These are phyloP conservation scores for Eumacrocentrus americanus DNA, from an alignment of 2,888 invertebrate species.

Conservation along the genomic window DNA sequence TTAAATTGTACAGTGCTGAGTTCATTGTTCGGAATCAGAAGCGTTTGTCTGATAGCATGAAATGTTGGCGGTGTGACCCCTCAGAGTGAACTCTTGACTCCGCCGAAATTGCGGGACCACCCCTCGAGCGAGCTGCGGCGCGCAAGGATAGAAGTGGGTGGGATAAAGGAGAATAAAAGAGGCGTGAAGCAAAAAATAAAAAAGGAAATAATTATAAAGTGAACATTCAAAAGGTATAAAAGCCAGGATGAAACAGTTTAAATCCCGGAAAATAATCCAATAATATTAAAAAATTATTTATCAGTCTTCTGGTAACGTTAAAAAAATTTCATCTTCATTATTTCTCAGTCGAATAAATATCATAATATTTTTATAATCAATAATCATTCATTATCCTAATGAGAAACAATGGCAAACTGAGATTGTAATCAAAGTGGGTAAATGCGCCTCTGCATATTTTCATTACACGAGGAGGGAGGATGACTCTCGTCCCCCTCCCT, in stretches of 20 bases:
- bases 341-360: too few relatives aligned
- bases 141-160: too few relatives aligned
- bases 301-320: too few relatives aligned
- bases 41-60: constrained; percentile 40
- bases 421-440: neutral
- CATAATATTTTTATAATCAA: neutral
- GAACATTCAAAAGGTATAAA: neutral
- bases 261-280: too few relatives aligned
- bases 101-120: constrained; percentile 16
- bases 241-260: too few relatives aligned
- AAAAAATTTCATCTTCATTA: too few relatives aligned
- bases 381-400: neutral
- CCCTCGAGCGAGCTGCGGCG: too few relatives aligned
- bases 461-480: neutral
- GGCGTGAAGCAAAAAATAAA: too few relatives aligned
- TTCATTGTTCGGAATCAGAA: constrained; percentile 43
- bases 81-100: constrained; percentile 36
- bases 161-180: too few relatives aligned
- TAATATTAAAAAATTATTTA: too few relatives aligned
- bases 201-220: neutral
- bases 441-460: neutral
- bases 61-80: constrained; percentile 29
- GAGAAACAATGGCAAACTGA: neutral
- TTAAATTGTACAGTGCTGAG: constrained; percentile 37
- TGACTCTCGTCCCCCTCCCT: too few relatives aligned